Conservation (phyloP, 2,113 vertebrate species). For the Mus pahari region DNA sequence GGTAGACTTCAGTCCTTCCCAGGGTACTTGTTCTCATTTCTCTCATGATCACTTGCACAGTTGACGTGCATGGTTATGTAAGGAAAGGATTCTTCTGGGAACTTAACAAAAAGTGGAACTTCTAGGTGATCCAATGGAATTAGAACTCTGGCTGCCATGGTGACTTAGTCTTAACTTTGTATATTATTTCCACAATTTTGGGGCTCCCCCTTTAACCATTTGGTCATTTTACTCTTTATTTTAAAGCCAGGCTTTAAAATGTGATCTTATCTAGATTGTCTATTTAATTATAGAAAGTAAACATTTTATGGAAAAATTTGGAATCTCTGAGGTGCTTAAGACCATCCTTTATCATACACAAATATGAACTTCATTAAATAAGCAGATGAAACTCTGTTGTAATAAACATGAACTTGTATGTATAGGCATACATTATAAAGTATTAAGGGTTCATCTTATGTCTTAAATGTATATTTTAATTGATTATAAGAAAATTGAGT, state of each 20-base stretch:
- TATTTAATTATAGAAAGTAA: background rate
- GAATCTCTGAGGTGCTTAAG: background rate
- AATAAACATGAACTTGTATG: background rate
- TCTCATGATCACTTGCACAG: background rate
- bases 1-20: background rate
- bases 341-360: background rate
- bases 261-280: background rate
- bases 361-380: background rate
- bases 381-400: background rate
- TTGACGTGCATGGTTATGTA: background rate
- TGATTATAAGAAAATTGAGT: background rate
- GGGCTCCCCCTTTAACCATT: background rate
- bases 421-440: background rate
- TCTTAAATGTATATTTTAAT: background rate
- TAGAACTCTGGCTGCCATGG: background rate
- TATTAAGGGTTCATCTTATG: background rate
- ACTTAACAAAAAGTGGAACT: background rate
- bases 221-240: background rate
- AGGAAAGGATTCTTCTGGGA: background rate
- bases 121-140: background rate
- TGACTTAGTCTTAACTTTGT: background rate
- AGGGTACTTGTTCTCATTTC: background rate
- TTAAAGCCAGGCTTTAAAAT: background rate
- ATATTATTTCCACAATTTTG: background rate
- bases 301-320: background rate